Percentiles rank a stretch among this genome's conserved stretches.
These are phyloP conservation scores for Drosophila hamatofila DNA, from an alignment of 2,888 invertebrate genomes.

Conservation along the genomic window DNA sequence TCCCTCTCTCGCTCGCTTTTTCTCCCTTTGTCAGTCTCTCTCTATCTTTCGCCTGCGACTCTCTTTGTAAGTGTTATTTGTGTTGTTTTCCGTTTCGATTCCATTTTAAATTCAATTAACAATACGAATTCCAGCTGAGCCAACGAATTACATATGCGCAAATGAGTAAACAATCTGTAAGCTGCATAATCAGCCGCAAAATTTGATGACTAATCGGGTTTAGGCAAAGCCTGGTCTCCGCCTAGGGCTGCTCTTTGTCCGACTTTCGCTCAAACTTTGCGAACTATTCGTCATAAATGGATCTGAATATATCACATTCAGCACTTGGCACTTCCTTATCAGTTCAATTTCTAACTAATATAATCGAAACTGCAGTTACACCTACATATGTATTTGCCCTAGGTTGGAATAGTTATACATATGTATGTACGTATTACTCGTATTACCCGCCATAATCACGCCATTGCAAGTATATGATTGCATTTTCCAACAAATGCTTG, in stretches of 20 bases:
- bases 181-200: constrained; percentile 22
- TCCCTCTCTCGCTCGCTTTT: constrained; percentile 10
- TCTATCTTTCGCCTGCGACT: background rate
- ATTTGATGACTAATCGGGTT: constrained; percentile 41
- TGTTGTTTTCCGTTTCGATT: constrained; percentile 35
- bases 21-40: constrained; percentile 1
- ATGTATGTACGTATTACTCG: no score
- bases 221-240: background rate
- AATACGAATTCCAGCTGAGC: constrained; percentile 31
- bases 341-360: constrained; percentile 20
- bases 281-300: constrained; percentile 36
- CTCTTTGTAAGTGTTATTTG: constrained; percentile 21
- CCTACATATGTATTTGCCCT: background rate
- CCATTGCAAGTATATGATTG: constrained; percentile 1
- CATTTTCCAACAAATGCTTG: constrained; percentile 1
- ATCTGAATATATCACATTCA: constrained; percentile 12
- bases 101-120: constrained; percentile 67
- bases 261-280: constrained; percentile 7
- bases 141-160: constrained; percentile 17
- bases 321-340: constrained; percentile 30
- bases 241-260: constrained; percentile 13
- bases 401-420: background rate
- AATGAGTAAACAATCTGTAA: background rate
- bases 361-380: constrained; percentile 12
- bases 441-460: constrained; percentile 3